phyloP scores from a whole-genome alignment of 2,113 vertebrate genomes.

The Osmerus eperlanus region DNA sequence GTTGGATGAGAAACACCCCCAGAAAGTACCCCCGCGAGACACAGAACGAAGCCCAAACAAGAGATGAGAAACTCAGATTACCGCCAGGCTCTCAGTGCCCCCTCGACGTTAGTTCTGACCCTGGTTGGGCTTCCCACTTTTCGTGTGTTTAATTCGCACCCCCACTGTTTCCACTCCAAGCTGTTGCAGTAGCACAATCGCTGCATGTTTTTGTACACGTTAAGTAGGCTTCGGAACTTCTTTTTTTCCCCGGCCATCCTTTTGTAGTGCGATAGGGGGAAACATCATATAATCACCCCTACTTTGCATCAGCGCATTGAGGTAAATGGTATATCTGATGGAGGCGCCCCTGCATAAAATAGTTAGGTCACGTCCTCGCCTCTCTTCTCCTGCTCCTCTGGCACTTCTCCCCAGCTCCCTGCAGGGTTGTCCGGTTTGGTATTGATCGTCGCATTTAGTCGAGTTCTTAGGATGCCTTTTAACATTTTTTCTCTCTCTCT shows the following conservation, averaged over 20 bases:
- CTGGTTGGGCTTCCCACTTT: too few species aligned
- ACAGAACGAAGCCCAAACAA: neutral
- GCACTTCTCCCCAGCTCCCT: constrained; percentile 4
- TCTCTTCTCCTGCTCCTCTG: constrained; percentile 14
- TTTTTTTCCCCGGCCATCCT: neutral
- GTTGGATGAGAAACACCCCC: neutral
- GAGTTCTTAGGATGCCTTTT: constrained; percentile 28
- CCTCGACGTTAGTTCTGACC: neutral
- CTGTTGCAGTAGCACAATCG: constrained; percentile 9
- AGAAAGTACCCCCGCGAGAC: neutral
- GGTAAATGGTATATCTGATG: constrained; percentile 10
- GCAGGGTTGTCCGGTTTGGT: constrained; percentile 14
- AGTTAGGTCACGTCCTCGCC: constrained; percentile 29
- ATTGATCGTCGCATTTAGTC: constrained; percentile 26
- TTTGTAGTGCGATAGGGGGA: constrained; percentile 24
- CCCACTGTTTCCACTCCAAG: neutral
- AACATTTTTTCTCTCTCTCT: neutral
- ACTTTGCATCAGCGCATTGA: constrained; percentile 24
- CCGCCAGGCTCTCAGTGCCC: too few species aligned
- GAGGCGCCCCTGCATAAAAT: constrained; percentile 20
- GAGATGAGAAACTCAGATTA: neutral
- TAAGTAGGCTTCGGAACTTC: constrained; percentile 17
- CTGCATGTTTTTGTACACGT: constrained; percentile 11
- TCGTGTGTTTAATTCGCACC: too few species aligned
- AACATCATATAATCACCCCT: constrained; percentile 31